Base-by-base conservation (phyloP, 2,113 vertebrate genomes). In the Oceanodroma tethys region DNA sequence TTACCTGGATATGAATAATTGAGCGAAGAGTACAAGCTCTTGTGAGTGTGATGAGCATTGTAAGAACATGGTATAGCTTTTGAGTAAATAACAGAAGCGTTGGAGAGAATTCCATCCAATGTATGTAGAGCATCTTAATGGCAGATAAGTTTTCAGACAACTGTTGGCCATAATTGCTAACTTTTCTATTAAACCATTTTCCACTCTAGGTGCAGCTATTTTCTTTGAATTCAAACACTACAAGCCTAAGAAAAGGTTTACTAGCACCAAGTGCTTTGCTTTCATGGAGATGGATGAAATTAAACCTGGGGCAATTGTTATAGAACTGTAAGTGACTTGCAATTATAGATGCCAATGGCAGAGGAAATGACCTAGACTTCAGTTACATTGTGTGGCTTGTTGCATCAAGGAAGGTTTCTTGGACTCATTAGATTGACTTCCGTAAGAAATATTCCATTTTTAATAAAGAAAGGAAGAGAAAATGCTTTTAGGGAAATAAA, bases 191-290 rank as follows among this genome's bases (percentile, higher is more conserved):
- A 21, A 70, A 86, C 66, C 25, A 15, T 82, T 87, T 67, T 88
- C 29, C 45, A 36, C 81, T 95, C 18, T 82, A 99, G 99, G 99
- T 94, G 99, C 99, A 97, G 99, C 99, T 96, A 99, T 99, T 98
- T 99, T 99, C 99, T 99, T 99, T 98, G 99, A 99, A 98, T 99
- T 99, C 98, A 99, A 99, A 98, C 99, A 99, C 99, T 99, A 99
- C 99, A 99, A 99, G 97, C 99, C 99, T 85, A 99, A 99, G 95
- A 99, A 99, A 95, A 98, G 98, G 93, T 99, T 99, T 95, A 99
- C 99, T 97, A 99, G 99, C 98, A 99, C 99, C 93, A 99, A 99
- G 96, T 99, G 99, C 98, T 99, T 99, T 96, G 99, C 99, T 80
- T 99, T 99, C 97, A 99, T 99, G 99, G 99, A 99, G 98, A 99